Percentiles rank a stretch among this genome's conserved stretches.
These are phyloP conservation scores for Hyposoter dolosus DNA, from an alignment of 2,888 invertebrate genomes.

Conservation along the genomic window DNA sequence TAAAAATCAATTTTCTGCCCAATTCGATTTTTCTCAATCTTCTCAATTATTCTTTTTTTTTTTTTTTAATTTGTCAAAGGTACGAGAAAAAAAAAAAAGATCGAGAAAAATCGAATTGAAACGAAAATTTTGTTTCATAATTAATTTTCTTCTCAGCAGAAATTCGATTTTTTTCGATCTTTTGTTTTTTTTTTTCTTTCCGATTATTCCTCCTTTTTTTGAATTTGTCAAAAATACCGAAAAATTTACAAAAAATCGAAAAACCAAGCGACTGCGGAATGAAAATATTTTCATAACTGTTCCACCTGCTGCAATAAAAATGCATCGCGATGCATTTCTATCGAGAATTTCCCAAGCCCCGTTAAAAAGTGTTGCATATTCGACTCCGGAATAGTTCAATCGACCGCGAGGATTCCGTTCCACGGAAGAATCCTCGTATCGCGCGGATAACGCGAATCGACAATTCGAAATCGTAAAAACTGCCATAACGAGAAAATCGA, in stretches of 20 bases:
- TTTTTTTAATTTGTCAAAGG: too few species aligned
- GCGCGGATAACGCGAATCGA: constrained; percentile 57
- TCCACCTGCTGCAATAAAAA: not conserved
- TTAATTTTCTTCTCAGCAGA: not conserved
- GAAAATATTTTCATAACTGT: constrained; percentile 11
- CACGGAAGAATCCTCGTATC: constrained; percentile 21
- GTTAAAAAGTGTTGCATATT: constrained; percentile 35
- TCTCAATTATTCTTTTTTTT: not conserved
- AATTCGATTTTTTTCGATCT: not conserved
- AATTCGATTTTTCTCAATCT: not conserved
- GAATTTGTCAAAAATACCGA: too few species aligned
- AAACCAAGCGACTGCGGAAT: not conserved
- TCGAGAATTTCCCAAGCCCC: not conserved
- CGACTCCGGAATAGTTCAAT: constrained; percentile 50
- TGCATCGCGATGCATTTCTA: constrained; percentile 6
- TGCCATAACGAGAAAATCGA: constrained; percentile 67
- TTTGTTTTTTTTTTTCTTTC: not conserved
- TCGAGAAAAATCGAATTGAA: not conserved
- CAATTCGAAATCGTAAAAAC: constrained; percentile 56
- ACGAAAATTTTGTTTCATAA: not conserved
- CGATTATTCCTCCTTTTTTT: not conserved
- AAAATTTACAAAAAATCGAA: too few species aligned
- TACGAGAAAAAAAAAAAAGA: not conserved
- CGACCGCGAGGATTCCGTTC: constrained; percentile 56
- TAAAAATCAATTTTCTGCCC: not conserved